Evolutionary conservation across 2,797 vertebrate species (phyloP).

Genomic region (Clarias pachynema): DNA sequence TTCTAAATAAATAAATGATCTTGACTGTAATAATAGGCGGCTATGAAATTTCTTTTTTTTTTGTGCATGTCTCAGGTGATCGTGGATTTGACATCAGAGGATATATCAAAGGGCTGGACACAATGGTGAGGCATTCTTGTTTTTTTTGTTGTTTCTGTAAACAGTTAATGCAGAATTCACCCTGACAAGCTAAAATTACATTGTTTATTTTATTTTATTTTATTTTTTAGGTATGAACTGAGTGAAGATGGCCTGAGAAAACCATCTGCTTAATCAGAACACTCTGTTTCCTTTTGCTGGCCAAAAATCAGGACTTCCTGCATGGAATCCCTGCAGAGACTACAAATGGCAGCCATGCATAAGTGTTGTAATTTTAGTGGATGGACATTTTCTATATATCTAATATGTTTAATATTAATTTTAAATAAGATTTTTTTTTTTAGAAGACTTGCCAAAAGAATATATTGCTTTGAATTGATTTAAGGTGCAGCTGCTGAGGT

Average conservation of each 20-base stretch:
- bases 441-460: neutral
- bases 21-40: too few species aligned
- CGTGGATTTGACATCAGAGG: conserved; percentile 85
- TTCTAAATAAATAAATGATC: too few species aligned
- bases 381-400: conserved; percentile 52
- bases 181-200: neutral
- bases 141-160: neutral
- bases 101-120: conserved; percentile 87
- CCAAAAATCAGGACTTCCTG: conserved; percentile 18
- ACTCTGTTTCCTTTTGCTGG: conserved; percentile 35
- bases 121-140: conserved; percentile 81
- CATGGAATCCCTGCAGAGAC: conserved; percentile 25
- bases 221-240: conserved; percentile 86
- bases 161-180: neutral
- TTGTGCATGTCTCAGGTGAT: conserved; percentile 74
- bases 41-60: neutral
- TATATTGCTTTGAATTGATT: conserved; percentile 16
- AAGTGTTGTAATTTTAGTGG: conserved; percentile 71
- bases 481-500: conserved; percentile 16
- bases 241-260: conserved; percentile 84
- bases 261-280: conserved; percentile 43
- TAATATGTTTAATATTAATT: conserved; percentile 20
- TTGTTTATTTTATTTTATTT: neutral
- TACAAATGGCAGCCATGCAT: conserved; percentile 68
- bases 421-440: conserved; percentile 29